Evolutionary conservation across 2,113 vertebrate genomes (phyloP).

Genomic region (Etheostoma spectabile): DNA sequence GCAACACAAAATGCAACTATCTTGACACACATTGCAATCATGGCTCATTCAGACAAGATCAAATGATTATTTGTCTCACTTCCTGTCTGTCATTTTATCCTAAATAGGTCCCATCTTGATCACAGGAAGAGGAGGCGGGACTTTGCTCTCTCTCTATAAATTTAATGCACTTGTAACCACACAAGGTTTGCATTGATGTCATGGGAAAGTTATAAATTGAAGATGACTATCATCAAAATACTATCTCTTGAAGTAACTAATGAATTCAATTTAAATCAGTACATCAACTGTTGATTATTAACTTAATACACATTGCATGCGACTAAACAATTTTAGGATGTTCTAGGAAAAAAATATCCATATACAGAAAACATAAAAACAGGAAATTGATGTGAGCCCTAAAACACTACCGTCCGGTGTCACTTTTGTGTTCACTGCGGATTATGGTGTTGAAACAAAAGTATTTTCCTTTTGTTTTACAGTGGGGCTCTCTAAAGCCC

Average conservation of each 20-base stretch:
- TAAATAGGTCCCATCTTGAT: no score
- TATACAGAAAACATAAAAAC: neutral
- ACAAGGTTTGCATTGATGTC: neutral
- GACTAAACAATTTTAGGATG: neutral
- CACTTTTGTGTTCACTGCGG: neutral
- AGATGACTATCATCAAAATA: neutral
- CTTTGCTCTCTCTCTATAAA: no score
- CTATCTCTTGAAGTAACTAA: no score
- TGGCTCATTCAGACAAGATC: no score
- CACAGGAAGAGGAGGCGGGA: no score
- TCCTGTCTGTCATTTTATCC: no score
- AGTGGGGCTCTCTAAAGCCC: neutral
- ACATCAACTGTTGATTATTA: no score
- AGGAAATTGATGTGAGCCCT: neutral
- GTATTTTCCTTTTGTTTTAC: constrained; percentile 19
- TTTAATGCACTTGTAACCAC: neutral
- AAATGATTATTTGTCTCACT: no score
- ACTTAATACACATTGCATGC: neutral
- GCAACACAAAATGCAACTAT: no score
- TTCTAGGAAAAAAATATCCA: neutral
- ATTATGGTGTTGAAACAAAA: constrained; percentile 13
- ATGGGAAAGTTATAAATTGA: neutral
- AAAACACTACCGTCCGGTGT: neutral
- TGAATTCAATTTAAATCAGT: no score
- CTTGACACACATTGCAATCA: no score